Percentiles rank a stretch among this genome's conserved stretches.
phyloP scores from a whole-genome alignment of 2,888 invertebrate genomes.

The Gibbula magus region DNA sequence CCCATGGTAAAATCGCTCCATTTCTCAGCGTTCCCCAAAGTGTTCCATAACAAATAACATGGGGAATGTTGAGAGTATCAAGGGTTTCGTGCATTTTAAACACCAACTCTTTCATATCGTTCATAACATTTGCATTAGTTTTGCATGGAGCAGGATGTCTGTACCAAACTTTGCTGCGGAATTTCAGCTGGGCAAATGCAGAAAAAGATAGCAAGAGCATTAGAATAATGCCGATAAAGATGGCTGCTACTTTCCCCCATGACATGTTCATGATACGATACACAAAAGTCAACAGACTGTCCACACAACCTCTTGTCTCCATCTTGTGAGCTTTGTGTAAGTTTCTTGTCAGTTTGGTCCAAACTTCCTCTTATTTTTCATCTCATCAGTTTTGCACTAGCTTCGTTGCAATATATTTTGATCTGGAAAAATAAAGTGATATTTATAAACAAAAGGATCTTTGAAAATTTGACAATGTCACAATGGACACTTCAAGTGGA shows the following conservation, averaged over 20 bases:
- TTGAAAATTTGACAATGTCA: too few species aligned
- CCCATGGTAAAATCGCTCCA: constrained; percentile 79
- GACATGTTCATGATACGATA: background rate
- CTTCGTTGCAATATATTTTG: background rate
- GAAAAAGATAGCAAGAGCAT: background rate
- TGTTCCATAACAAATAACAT: constrained; percentile 79
- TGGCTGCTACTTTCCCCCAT: background rate
- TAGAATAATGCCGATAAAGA: background rate
- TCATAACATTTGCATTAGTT: constrained; percentile 36
- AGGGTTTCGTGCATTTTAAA: constrained; percentile 75
- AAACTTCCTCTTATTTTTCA: too few species aligned
- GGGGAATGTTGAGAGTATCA: constrained; percentile 76
- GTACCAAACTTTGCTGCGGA: constrained; percentile 35
- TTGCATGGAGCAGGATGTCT: constrained; percentile 36
- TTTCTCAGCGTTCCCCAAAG: constrained; percentile 79
- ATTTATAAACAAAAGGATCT: background rate
- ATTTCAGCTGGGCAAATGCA: background rate
- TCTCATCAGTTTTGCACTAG: too few species aligned
- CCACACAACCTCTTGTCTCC: background rate
- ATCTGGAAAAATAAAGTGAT: background rate
- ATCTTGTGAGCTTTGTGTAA: background rate
- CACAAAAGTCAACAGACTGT: background rate
- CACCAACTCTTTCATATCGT: constrained; percentile 70
- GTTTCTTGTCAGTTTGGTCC: too few species aligned
- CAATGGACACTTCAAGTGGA: too few species aligned